Percentiles rank a stretch among this genome's conserved stretches.
phyloP scores from a whole-genome alignment of 2,888 invertebrate species.

The Andrena trimmerana region DNA sequence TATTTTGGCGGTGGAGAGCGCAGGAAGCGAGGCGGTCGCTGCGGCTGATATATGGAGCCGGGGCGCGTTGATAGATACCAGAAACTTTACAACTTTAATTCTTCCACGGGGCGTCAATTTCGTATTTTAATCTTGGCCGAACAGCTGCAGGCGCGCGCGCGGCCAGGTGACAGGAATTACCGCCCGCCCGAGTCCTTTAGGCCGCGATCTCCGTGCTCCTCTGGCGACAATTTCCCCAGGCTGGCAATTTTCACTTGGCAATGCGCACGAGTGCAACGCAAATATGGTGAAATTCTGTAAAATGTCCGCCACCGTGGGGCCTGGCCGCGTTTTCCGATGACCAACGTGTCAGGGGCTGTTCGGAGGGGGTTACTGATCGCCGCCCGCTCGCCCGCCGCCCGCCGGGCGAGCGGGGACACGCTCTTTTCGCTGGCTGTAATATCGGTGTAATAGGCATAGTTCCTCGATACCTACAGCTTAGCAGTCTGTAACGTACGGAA shows the following conservation, averaged over 20 bases:
- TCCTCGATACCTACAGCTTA: background rate
- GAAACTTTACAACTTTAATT: constrained; percentile 79
- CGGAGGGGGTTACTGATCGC: constrained; percentile 10
- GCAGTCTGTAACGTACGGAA: background rate
- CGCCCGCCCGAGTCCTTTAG: constrained; percentile 20
- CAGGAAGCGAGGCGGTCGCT: constrained; percentile 63
- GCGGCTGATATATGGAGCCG: constrained; percentile 79
- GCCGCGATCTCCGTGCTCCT: constrained; percentile 21
- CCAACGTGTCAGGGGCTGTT: constrained; percentile 3
- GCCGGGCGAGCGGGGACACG: background rate
- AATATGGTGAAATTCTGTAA: constrained; percentile 53
- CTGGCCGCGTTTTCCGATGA: constrained; percentile 38
- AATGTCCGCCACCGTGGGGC: constrained; percentile 37
- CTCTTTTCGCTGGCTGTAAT: background rate
- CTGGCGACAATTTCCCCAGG: constrained; percentile 34
- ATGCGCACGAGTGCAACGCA: constrained; percentile 51
- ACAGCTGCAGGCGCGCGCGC: constrained; percentile 17
- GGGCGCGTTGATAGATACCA: constrained; percentile 79
- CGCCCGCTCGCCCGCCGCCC: background rate
- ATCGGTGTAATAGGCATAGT: background rate
- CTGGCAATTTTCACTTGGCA: constrained; percentile 49
- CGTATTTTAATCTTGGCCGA: constrained; percentile 75
- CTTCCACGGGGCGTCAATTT: constrained; percentile 74
- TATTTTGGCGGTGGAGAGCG: constrained; percentile 60
- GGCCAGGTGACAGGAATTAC: constrained; percentile 59